Base-by-base conservation (phyloP, 2,888 invertebrate genomes). In the Epirrita christyi region DNA sequence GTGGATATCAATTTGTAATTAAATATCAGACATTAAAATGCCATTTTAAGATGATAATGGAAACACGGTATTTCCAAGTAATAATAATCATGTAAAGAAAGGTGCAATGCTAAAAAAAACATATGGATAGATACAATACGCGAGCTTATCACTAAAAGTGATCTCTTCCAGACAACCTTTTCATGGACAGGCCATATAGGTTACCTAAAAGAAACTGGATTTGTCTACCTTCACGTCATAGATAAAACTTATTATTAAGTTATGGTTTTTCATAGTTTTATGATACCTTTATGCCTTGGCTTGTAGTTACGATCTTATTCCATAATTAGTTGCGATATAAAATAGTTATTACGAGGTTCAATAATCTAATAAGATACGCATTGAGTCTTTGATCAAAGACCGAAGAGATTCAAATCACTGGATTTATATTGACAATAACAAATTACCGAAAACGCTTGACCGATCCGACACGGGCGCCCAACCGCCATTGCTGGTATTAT, bases 401-500 rank as follows among this genome's bases (percentile, higher is more conserved):
- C 40, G 6, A 34, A n/a, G 34, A 32, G 41, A 34, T 49, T 32
- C 13, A 36, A 29, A 27, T 32, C 6, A 13, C 40, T 34, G 27
- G 15, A 53, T 27, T n/a, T 10, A 41, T 41, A 11, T 28, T 40
- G 0, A 46, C 15, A 38, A 45, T 45, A 47, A 36, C 8, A 45
- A 38, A 52, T 38, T 14, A 6, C 28, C 29, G 29, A 44, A 38
- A 29, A 41, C 29, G 8, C 27, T 42, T 51, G 43, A 37, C 27
- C 46, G 41, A 54, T 47, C 34, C 6, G 46, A 36, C 36, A 47
- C 21, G 53, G n/a, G 34, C 36, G 14, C 27, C 14, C 46, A 13
- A 28, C 10, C 36, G 41, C 41, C 21, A 34, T 40, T 46, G n/a
- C 27, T 21, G 27, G 27, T n/a, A 43, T 43, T 43, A 15, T 46